Conservation (phyloP, 2,797 vertebrate genomes). For the Eulemur albifrons region DNA sequence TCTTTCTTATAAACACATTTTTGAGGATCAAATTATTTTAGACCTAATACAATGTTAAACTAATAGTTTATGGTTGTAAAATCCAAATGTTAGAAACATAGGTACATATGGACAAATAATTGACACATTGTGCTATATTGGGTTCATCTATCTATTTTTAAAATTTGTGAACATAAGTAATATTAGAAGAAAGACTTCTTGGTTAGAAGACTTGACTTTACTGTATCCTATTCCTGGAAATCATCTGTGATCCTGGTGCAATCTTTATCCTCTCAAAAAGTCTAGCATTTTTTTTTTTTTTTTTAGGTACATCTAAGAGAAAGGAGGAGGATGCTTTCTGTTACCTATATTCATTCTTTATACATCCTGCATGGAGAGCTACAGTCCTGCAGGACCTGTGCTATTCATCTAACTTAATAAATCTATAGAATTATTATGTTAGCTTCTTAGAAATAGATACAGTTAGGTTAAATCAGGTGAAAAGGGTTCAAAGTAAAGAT, state of each 20-base stretch:
- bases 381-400: background rate
- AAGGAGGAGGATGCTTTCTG: background rate
- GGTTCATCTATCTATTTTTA: background rate
- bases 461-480: background rate
- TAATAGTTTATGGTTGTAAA: background rate
- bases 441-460: background rate
- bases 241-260: background rate
- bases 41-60: background rate
- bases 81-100: background rate
- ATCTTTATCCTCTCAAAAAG: background rate
- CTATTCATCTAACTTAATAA: background rate
- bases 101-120: background rate
- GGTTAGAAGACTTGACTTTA: background rate
- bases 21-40: conserved; percentile 1
- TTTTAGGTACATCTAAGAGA: background rate
- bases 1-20: background rate
- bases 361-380: background rate
- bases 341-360: background rate
- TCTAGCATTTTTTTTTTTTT: background rate
- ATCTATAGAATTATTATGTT: background rate
- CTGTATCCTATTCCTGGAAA: background rate
- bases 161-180: background rate
- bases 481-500: background rate
- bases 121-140: background rate
- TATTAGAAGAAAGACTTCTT: background rate